Evolutionary conservation across 2,797 vertebrate species (phyloP), one percentile per base, ranked within the genome.

Genomic region (Melanotaenia maccullochi): DNA sequence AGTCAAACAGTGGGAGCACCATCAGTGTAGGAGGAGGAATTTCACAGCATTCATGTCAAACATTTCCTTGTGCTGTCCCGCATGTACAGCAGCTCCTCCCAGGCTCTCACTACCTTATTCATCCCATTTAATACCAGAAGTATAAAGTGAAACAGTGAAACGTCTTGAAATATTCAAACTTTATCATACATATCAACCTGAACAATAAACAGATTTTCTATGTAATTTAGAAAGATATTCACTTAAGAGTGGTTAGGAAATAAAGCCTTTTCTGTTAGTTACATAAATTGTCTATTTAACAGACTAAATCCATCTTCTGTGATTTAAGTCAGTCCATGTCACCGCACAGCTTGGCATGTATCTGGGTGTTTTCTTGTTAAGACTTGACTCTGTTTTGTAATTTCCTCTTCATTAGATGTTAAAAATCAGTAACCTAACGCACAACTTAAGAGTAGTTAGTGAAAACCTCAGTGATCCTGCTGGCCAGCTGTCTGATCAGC

Each of bases 1-100:
- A 59, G 47, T 68, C 33, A 61, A 60, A 76, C 33, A 18, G 68
- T 57, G 52, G 51, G 70, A 71, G 73, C 44, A 79, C 67, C 60
- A 33, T 24, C 64, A 9, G 68, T 30, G 42, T 36, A 25, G 0
- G 35, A 70, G n/a, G 60, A 72, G 54, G 44, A 51, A 25, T 68
- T 89, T 87, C 71, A 87, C 84, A 83, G 82, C 60, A 13, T 79
- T 73, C 60, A 57, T 25, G 54, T 54, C 54, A 6, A 65, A 71
- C 60, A 2, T 58, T 47, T 67, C 33, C 38, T 44, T 8, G 2
- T 55, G 73, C 51, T 14, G 7, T 25, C 54, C 44, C 42, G 61
- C 73, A 8, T 40, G 44, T 56, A 74, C 69, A 76, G 67, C 68
- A 68, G 62, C 65, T 55, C 57, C 28, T 73, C 65, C 58, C 12